Evolutionary conservation across 2,888 invertebrate genomes (phyloP).

Genomic region (Venustoraphidia nigricollis): DNA sequence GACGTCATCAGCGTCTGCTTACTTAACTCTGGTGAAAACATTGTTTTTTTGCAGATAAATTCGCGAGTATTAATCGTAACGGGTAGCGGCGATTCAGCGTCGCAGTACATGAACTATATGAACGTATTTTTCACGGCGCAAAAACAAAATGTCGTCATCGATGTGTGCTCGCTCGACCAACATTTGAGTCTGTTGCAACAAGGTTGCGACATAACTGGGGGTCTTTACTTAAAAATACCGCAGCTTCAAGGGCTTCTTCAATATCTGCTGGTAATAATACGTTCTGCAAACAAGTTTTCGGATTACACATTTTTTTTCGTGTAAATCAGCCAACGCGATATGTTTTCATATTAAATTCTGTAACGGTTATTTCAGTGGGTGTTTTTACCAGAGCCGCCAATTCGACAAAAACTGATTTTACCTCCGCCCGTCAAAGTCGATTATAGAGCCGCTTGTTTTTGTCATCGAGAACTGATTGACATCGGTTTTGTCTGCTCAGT

Average conservation of each 20-base stretch:
- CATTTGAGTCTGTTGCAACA: slow-evolving; percentile 85
- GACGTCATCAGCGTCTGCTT: no score
- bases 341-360: slow-evolving; percentile 4
- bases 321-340: slow-evolving; percentile 3
- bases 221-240: slow-evolving; percentile 77
- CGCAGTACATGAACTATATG: slow-evolving; percentile 98
- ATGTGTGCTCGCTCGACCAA: slow-evolving; percentile 84
- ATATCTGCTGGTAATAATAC: slow-evolving; percentile 56
- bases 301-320: slow-evolving; percentile 1
- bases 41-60: slow-evolving; percentile 35
- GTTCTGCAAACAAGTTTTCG: background rate
- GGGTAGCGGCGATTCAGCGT: slow-evolving; percentile 79
- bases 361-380: slow-evolving; percentile 53
- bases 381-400: slow-evolving; percentile 72
- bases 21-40: no score
- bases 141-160: slow-evolving; percentile 73
- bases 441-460: slow-evolving; percentile 95
- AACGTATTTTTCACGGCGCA: slow-evolving; percentile 92
- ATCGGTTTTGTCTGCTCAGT: slow-evolving; percentile 97
- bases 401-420: slow-evolving; percentile 66
- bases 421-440: slow-evolving; percentile 87
- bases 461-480: slow-evolving; percentile 87
- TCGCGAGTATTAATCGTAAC: slow-evolving; percentile 74
- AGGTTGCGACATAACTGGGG: slow-evolving; percentile 92
- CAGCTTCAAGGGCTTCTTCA: slow-evolving; percentile 75